Conservation (phyloP, 2,888 invertebrate species). For the Plutella xylostella region DNA sequence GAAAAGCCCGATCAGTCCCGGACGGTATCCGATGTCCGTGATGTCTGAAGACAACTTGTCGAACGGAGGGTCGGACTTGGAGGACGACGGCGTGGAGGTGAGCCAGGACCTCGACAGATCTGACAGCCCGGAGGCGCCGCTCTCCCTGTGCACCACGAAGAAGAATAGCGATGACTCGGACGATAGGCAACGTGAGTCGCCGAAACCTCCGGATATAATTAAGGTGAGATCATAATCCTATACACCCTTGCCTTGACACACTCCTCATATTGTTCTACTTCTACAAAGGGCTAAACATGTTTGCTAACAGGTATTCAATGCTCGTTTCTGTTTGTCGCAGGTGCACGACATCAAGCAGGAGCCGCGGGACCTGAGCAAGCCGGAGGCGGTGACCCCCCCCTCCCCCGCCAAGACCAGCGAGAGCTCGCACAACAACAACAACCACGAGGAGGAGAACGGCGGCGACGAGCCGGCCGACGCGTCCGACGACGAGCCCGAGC, state of each 20-base stretch:
- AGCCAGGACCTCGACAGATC: conserved; percentile 66
- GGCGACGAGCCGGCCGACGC: conserved; percentile 63
- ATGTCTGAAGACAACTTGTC: conserved; percentile 76
- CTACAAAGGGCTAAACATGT: background rate
- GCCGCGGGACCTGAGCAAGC: conserved; percentile 56
- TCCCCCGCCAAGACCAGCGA: conserved; percentile 69
- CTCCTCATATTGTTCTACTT: conserved; percentile 1
- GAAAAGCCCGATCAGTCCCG: conserved; percentile 73
- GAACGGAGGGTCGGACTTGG: conserved; percentile 75
- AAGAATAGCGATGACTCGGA: conserved; percentile 63
- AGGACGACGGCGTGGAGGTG: conserved; percentile 73
- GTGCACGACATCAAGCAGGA: conserved; percentile 69
- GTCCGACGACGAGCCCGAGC: conserved; percentile 59
- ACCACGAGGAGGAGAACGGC: conserved; percentile 61
- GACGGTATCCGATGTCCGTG: conserved; percentile 72
- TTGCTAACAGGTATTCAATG: background rate
- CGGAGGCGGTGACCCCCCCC: conserved; percentile 50
- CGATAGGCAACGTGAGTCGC: conserved; percentile 59
- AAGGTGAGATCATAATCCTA: conserved; percentile 36
- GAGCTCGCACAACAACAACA: conserved; percentile 59
- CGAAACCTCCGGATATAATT: conserved; percentile 64
- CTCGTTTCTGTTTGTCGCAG: conserved; percentile 29
- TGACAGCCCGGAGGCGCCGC: conserved; percentile 74
- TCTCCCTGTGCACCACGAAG: conserved; percentile 76
- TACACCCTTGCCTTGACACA: background rate